Percentiles rank a stretch among this genome's conserved stretches.
Conservation (phyloP, 2,888 invertebrate species). For the Erpobdella octoculata region DNA sequence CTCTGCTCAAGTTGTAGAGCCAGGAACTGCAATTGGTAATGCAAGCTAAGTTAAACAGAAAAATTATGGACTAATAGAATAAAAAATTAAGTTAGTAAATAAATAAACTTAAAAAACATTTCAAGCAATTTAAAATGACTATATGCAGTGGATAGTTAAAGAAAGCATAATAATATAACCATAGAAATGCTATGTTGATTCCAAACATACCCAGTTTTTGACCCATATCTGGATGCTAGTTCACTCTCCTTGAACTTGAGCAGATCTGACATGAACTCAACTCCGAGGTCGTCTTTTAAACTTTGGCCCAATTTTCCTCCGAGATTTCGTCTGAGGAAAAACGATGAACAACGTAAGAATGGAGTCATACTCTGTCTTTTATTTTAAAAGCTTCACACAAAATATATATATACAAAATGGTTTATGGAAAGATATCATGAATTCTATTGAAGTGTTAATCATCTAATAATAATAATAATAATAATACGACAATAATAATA, state of each 20-base stretch:
- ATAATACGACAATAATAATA: too few relatives aligned
- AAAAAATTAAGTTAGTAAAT: neutral
- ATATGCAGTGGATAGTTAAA: neutral
- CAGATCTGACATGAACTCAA: constrained; percentile 74
- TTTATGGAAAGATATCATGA: too few relatives aligned
- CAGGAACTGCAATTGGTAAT: constrained; percentile 30
- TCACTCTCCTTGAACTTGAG: constrained; percentile 64
- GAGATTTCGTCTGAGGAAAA: constrained; percentile 61
- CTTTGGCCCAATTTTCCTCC: constrained; percentile 86
- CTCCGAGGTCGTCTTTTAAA: constrained; percentile 66
- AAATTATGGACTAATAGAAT: neutral
- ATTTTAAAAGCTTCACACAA: too few relatives aligned
- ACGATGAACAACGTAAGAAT: neutral
- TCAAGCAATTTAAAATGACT: neutral
- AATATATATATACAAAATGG: too few relatives aligned
- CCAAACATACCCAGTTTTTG: constrained; percentile 70
- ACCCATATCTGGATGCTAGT: constrained; percentile 68
- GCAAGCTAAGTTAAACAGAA: neutral
- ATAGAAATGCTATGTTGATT: too few relatives aligned
- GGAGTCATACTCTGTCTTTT: too few relatives aligned
- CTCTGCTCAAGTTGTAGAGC: constrained; percentile 73
- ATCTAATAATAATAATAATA: too few relatives aligned
- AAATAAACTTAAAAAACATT: neutral
- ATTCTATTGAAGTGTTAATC: too few relatives aligned
- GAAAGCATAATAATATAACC: neutral